Conservation (phyloP, 2,888 invertebrate genomes). For the Seira ritae region DNA sequence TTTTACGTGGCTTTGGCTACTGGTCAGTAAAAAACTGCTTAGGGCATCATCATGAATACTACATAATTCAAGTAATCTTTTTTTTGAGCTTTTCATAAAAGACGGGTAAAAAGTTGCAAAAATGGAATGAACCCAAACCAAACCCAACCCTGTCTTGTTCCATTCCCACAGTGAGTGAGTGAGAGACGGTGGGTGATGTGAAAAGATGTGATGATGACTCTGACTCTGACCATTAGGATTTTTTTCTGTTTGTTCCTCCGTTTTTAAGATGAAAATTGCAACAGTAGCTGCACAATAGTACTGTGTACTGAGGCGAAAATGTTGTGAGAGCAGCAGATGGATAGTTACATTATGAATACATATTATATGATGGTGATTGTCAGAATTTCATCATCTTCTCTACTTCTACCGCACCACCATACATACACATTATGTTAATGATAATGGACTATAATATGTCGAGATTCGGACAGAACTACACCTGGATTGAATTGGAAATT, state of each 20-base stretch:
- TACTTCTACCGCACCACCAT: no score
- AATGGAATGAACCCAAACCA: neutral
- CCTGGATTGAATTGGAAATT: neutral
- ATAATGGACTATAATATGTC: neutral
- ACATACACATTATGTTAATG: neutral
- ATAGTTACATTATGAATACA: no score
- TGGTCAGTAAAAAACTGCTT: neutral
- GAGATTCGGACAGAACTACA: neutral
- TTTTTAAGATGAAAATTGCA: neutral
- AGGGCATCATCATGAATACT: neutral
- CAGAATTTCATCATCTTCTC: neutral
- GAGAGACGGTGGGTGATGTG: no score
- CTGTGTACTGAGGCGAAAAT: neutral
- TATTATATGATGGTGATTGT: neutral
- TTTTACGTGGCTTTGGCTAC: neutral
- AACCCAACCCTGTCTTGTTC: no score
- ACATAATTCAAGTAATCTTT: no score
- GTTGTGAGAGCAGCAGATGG: neutral
- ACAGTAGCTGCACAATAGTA: neutral
- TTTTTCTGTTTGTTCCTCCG: neutral
- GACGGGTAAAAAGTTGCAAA: neutral
- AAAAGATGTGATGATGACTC: no score
- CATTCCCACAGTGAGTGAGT: neutral
- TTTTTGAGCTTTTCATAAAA: neutral
- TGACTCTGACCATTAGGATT: neutral